A percentile compares a stretch with the other conserved stretches of the same genome.
phyloP scores from a whole-genome alignment of 2,797 vertebrate genomes.

The Epinephelus malabaricus region DNA sequence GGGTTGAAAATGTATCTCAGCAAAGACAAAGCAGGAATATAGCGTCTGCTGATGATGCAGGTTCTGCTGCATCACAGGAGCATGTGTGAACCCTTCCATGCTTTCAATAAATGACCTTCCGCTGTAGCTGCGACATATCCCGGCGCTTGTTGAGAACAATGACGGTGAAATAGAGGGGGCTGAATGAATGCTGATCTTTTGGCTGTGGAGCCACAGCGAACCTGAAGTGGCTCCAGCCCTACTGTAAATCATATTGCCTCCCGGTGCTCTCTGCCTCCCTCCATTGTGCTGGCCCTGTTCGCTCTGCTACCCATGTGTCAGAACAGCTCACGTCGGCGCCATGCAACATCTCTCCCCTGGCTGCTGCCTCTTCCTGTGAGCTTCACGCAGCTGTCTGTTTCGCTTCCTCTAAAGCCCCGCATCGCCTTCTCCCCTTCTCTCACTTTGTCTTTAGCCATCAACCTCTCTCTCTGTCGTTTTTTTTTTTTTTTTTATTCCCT shows the following conservation, averaged over 20 bases:
- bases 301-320: constrained; percentile 80
- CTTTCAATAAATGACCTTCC: constrained; percentile 48
- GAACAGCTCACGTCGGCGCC: constrained; percentile 70
- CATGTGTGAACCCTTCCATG: not conserved
- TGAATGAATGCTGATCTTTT: constrained; percentile 66
- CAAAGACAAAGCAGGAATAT: not conserved
- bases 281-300: constrained; percentile 68
- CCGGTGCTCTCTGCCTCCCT: constrained; percentile 67
- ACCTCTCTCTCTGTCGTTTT: constrained; percentile 36
- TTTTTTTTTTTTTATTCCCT: not conserved
- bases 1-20: not conserved
- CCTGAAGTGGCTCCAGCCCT: constrained; percentile 70
- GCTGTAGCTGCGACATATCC: constrained; percentile 17
- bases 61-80: not conserved
- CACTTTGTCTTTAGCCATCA: constrained; percentile 76
- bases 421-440: constrained; percentile 58
- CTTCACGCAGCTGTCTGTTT: constrained; percentile 78
- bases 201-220: constrained; percentile 58
- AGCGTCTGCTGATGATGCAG: constrained; percentile 8
- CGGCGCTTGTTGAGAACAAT: constrained; percentile 45
- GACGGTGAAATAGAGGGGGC: constrained; percentile 19
- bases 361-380: constrained; percentile 81
- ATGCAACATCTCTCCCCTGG: constrained; percentile 79
- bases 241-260: constrained; percentile 76
- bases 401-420: constrained; percentile 57